phyloP scores from a whole-genome alignment of 1,140 invertebrate genomes.

The Archivesica marissinica region DNA sequence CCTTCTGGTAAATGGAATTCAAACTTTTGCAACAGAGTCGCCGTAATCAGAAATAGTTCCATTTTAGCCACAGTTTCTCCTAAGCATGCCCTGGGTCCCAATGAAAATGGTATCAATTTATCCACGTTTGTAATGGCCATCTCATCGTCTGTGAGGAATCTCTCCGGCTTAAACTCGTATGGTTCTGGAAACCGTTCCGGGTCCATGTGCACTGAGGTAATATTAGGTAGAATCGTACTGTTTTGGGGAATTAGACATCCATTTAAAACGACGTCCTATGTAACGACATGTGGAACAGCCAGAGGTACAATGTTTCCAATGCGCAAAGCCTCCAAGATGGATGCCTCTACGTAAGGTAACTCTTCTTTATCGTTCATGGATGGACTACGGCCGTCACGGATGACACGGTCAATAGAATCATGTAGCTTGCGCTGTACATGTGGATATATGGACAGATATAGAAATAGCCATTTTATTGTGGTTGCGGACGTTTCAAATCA shows the following conservation, averaged over 20 bases:
- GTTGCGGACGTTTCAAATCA: conserved; percentile 94
- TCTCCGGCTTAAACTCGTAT: conserved; percentile 48
- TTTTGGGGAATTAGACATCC: conserved; percentile 50
- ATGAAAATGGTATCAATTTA: conserved; percentile 49
- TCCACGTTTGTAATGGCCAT: neutral
- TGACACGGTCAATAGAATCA: conserved; percentile 90
- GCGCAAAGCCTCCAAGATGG: conserved; percentile 67
- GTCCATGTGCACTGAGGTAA: conserved; percentile 49
- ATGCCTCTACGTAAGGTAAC: conserved; percentile 65
- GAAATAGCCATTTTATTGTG: conserved; percentile 93
- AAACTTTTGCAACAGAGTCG: conserved; percentile 67
- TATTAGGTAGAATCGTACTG: conserved; percentile 49
- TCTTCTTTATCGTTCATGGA: conserved; percentile 40
- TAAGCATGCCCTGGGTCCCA: conserved; percentile 65
- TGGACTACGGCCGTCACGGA: conserved; percentile 53
- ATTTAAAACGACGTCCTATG: conserved; percentile 72
- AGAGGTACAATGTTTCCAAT: conserved; percentile 75
- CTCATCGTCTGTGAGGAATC: conserved; percentile 42
- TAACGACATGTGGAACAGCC: conserved; percentile 78
- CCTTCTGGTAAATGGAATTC: too few species aligned
- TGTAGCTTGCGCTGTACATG: conserved; percentile 91
- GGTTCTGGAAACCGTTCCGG: conserved; percentile 48
- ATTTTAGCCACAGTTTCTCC: conserved; percentile 69
- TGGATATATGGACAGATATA: conserved; percentile 91
- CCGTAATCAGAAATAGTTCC: conserved; percentile 69